Conservation (phyloP, 2,888 invertebrate genomes). For the Drosophila anomelani region DNA sequence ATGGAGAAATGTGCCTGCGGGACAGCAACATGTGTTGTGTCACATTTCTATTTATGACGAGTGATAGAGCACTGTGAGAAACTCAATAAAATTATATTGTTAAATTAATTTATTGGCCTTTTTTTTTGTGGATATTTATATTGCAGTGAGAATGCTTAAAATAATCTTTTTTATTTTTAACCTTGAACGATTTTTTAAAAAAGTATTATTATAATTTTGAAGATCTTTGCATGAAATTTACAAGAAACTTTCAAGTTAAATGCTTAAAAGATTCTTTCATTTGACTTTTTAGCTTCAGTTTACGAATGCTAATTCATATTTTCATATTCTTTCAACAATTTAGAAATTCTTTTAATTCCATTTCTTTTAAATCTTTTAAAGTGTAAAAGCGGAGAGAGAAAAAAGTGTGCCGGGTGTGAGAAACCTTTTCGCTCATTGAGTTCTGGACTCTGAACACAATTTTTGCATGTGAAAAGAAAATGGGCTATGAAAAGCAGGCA, state of each 20-base stretch:
- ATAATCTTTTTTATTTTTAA: no score
- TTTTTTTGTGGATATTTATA: no score
- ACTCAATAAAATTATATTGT: neutral
- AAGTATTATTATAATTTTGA: no score
- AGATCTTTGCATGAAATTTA: no score
- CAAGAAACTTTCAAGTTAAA: no score
- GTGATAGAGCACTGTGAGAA: conserved; percentile 19
- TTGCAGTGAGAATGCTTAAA: no score
- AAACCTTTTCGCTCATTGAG: conserved; percentile 55
- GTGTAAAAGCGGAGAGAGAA: conserved; percentile 5
- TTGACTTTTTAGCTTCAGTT: neutral
- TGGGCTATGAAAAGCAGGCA: conserved; percentile 69
- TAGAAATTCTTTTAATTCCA: neutral
- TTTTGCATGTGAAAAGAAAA: conserved; percentile 71
- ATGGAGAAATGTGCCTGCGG: conserved; percentile 54
- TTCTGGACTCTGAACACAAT: conserved; percentile 55
- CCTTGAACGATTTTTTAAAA: no score
- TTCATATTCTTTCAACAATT: neutral
- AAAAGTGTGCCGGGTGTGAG: conserved; percentile 6
- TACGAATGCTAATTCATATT: neutral
- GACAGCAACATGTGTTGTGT: conserved; percentile 75
- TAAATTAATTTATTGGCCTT: no score
- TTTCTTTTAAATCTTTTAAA: neutral
- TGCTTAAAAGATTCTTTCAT: neutral
- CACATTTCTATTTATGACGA: conserved; percentile 75